phyloP scores from a whole-genome alignment of 2,888 invertebrate genomes.

The Allacma fusca region DNA sequence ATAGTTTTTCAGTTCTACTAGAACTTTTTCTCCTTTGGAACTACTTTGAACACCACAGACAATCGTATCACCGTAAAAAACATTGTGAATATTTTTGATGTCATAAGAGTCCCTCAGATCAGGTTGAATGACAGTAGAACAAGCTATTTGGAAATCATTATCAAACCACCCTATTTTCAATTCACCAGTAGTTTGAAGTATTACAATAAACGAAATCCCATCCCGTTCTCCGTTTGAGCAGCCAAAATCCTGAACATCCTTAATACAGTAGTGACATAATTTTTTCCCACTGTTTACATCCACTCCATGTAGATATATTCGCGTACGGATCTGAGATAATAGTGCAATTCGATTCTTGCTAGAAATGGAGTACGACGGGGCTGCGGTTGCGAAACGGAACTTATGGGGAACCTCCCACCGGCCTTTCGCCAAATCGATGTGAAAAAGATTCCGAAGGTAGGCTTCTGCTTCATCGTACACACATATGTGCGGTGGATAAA shows the following conservation, averaged over 20 bases:
- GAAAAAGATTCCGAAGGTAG: constrained; percentile 52
- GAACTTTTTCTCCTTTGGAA: constrained; percentile 45
- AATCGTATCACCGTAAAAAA: constrained; percentile 37
- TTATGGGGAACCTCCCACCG: constrained; percentile 57
- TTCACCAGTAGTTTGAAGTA: constrained; percentile 45
- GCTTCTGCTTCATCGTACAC: constrained; percentile 60
- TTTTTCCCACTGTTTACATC: constrained; percentile 52
- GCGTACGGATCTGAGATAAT: constrained; percentile 53
- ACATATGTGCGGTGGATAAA: constrained; percentile 60
- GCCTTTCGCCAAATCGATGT: constrained; percentile 53
- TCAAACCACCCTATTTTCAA: constrained; percentile 58
- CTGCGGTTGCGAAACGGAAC: constrained; percentile 45
- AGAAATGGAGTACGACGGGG: neutral
- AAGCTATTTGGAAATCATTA: constrained; percentile 27
- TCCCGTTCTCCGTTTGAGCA: constrained; percentile 45
- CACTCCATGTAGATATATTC: constrained; percentile 53
- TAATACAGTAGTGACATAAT: constrained; percentile 51
- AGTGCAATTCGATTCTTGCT: constrained; percentile 43
- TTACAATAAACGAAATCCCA: constrained; percentile 45
- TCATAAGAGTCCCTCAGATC: neutral
- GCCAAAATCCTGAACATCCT: constrained; percentile 54
- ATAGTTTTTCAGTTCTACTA: constrained; percentile 50
- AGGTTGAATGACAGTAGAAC: constrained; percentile 18
- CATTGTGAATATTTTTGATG: constrained; percentile 18
- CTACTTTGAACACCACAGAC: neutral